Conservation (phyloP, 2,888 invertebrate genomes). For the Stenotaenia linearis region DNA sequence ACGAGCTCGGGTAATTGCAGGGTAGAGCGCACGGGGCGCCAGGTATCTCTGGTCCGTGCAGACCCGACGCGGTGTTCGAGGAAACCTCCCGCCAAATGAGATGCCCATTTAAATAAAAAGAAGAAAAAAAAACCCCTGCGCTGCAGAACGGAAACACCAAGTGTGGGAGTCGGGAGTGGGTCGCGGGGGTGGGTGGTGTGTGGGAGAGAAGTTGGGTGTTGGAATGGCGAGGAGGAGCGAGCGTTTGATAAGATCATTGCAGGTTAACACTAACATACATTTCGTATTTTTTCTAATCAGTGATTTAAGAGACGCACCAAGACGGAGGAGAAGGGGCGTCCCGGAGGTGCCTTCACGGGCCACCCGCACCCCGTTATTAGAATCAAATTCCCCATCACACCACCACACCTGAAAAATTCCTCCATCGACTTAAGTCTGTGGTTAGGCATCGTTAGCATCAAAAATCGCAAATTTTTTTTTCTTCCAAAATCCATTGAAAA, state of each 20-base stretch:
- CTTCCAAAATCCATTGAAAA: not conserved
- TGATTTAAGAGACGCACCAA: not conserved
- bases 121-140: not conserved
- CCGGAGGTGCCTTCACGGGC: conserved; percentile 5
- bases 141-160: not conserved
- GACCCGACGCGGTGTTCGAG: not conserved
- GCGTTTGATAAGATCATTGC: not conserved
- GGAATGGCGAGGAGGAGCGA: not conserved
- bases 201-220: not conserved
- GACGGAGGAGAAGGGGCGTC: not conserved
- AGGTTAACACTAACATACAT: conserved; percentile 1
- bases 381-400: conserved; percentile 9
- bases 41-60: conserved; percentile 7
- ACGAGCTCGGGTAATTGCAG: conserved; percentile 1
- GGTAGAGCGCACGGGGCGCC: conserved; percentile 7
- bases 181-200: not conserved
- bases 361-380: conserved; percentile 19
- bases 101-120: not conserved
- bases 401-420: conserved; percentile 14
- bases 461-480: no score
- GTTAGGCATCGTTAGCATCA: no score
- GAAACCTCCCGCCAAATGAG: not conserved
- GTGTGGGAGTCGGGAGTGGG: not conserved
- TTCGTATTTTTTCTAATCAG: not conserved
- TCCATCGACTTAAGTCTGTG: not conserved